Percentiles rank a stretch among this genome's conserved stretches.
Conservation (phyloP, 2,797 vertebrate genomes). For the Parauchenoglanis punctatus region DNA sequence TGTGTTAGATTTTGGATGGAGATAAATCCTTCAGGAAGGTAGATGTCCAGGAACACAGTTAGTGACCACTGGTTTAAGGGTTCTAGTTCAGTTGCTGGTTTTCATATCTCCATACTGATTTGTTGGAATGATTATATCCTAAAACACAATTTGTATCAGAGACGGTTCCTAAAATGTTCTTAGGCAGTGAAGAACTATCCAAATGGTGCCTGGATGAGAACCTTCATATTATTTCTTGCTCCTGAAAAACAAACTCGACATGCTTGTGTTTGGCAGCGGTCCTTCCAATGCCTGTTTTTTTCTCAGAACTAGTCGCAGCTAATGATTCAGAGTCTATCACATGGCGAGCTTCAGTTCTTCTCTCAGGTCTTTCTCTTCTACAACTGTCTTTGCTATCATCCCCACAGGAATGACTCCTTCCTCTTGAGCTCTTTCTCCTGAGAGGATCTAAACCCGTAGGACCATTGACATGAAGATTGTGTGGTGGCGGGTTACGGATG, state of each 20-base stretch:
- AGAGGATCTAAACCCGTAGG: slow-evolving; percentile 39
- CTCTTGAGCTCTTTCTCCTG: slow-evolving; percentile 62
- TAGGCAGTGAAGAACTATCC: background rate
- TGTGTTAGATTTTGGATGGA: too few species aligned
- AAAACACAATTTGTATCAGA: background rate
- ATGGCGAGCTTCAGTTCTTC: slow-evolving; percentile 36
- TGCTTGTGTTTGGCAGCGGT: slow-evolving; percentile 62
- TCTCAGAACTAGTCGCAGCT: slow-evolving; percentile 61
- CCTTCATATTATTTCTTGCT: slow-evolving; percentile 58
- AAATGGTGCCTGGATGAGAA: slow-evolving; percentile 56
- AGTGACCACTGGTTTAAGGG: background rate
- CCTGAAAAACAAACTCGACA: slow-evolving; percentile 71
- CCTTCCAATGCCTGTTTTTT: slow-evolving; percentile 38
- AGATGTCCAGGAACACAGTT: too few species aligned
- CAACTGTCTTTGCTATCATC: slow-evolving; percentile 45
- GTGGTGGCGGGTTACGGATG: slow-evolving; percentile 68
- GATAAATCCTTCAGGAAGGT: too few species aligned
- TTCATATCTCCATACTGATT: background rate
- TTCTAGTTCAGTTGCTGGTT: background rate
- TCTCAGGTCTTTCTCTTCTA: slow-evolving; percentile 54
- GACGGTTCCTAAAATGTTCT: background rate
- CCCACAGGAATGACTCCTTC: slow-evolving; percentile 55
- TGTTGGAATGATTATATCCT: background rate
- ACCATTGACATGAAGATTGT: slow-evolving; percentile 44
- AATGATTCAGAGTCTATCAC: slow-evolving; percentile 62